Evolutionary conservation across 2,888 invertebrate genomes (phyloP).

Genomic region (Acleris literana): DNA sequence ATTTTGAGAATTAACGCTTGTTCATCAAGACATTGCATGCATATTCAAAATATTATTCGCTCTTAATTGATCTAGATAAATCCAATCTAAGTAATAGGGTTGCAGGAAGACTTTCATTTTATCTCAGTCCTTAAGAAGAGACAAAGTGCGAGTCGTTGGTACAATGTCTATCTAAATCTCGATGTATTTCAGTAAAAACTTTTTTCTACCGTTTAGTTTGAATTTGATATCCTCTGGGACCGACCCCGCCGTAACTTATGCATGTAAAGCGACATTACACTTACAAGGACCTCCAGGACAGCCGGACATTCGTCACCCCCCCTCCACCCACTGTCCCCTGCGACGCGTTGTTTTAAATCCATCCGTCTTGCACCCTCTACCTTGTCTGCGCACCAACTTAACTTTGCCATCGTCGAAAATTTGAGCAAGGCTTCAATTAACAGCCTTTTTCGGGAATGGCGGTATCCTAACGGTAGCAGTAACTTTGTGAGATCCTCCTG

Average conservation of each 20-base stretch:
- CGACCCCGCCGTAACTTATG: constrained; percentile 16
- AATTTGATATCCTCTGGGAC: constrained; percentile 19
- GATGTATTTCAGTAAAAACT: no score
- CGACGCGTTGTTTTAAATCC: constrained; percentile 35
- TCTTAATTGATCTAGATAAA: no score
- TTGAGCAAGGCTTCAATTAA: constrained; percentile 2
- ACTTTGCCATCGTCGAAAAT: constrained; percentile 1
- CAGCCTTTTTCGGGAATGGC: background rate
- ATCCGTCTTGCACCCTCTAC: constrained; percentile 33
- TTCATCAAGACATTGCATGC: no score
- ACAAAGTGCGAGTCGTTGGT: no score
- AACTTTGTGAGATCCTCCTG: constrained; percentile 17
- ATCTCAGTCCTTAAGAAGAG: no score
- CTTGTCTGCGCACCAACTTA: constrained; percentile 17
- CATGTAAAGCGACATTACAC: constrained; percentile 30
- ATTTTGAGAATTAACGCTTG: no score
- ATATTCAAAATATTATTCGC: no score
- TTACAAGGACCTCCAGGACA: constrained; percentile 14
- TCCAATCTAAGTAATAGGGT: no score
- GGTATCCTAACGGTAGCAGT: constrained; percentile 1
- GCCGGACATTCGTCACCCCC: constrained; percentile 23
- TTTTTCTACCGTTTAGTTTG: constrained; percentile 5
- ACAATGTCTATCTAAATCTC: no score
- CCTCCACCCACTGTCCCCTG: constrained; percentile 11
- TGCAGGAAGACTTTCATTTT: no score